A percentile compares a stretch with the other conserved stretches of the same genome.
phyloP scores from a whole-genome alignment of 2,113 vertebrate species.

The Gymnobelideus leadbeateri region DNA sequence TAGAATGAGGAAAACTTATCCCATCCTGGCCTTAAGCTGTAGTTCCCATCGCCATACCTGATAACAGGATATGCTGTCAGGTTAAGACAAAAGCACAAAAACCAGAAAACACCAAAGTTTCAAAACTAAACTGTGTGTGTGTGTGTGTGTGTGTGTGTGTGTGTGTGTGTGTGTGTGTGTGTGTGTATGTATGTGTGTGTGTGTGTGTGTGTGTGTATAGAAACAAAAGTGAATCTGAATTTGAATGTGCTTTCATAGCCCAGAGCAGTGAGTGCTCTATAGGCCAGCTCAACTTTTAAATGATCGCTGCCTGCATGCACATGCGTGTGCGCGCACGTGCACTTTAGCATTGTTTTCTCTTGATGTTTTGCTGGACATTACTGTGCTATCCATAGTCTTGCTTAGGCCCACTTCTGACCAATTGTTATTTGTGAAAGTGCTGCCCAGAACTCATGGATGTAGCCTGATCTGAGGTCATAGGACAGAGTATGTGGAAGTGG shows the following conservation, averaged over 20 bases:
- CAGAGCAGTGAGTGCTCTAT: background rate
- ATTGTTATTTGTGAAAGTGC: background rate
- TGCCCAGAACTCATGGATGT: background rate
- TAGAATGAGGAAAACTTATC: background rate
- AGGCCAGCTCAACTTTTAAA: background rate
- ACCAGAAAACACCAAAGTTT: background rate
- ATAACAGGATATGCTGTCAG: background rate
- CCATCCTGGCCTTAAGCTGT: background rate
- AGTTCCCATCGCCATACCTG: background rate
- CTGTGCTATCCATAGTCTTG: background rate
- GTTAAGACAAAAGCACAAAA: background rate
- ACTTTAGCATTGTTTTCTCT: background rate
- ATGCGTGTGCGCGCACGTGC: too few relatives aligned
- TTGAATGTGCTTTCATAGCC: too few relatives aligned
- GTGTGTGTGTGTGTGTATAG: too few relatives aligned
- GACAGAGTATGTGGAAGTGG: background rate
- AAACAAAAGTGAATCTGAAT: background rate
- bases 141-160: too few relatives aligned
- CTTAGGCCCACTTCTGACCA: background rate
- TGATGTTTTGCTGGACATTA: background rate
- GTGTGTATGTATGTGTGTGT: too few relatives aligned
- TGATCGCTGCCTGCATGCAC: too few relatives aligned
- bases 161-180: too few relatives aligned
- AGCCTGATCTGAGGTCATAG: background rate
- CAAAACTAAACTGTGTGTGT: background rate